phyloP scores from a whole-genome alignment of 2,113 vertebrate genomes.

The Scomber japonicus region DNA sequence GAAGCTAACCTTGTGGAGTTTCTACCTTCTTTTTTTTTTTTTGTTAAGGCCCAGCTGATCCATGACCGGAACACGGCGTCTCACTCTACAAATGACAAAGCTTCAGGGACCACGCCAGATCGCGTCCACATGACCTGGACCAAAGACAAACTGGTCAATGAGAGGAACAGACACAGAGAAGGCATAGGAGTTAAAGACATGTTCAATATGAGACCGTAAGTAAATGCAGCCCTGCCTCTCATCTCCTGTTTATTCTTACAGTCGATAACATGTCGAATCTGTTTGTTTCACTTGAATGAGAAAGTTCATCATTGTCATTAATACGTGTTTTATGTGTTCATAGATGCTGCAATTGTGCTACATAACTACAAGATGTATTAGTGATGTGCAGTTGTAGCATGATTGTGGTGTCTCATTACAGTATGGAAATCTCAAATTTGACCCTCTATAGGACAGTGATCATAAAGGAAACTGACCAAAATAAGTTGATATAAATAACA shows the following conservation, averaged over 20 bases:
- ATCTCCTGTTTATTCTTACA: too few species aligned
- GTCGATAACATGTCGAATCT: too few species aligned
- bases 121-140: conserved; percentile 98
- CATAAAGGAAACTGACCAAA: too few species aligned
- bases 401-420: too few species aligned
- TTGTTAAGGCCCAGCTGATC: conserved; percentile 90
- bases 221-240: conserved; percentile 34
- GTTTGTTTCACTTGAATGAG: too few species aligned
- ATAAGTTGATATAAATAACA: too few species aligned
- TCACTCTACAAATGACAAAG: conserved; percentile 77
- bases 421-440: too few species aligned
- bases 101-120: conserved; percentile 75
- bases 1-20: too few species aligned
- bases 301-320: background rate
- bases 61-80: conserved; percentile 92
- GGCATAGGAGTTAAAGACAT: conserved; percentile 88
- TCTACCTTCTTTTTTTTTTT: background rate
- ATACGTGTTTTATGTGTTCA: background rate
- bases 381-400: too few species aligned
- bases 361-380: background rate
- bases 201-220: conserved; percentile 97
- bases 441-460: too few species aligned
- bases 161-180: conserved; percentile 89
- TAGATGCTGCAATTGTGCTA: background rate
- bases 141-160: conserved; percentile 90